Conservation (phyloP, 2,113 vertebrate species). For the Anhinga rufa region DNA sequence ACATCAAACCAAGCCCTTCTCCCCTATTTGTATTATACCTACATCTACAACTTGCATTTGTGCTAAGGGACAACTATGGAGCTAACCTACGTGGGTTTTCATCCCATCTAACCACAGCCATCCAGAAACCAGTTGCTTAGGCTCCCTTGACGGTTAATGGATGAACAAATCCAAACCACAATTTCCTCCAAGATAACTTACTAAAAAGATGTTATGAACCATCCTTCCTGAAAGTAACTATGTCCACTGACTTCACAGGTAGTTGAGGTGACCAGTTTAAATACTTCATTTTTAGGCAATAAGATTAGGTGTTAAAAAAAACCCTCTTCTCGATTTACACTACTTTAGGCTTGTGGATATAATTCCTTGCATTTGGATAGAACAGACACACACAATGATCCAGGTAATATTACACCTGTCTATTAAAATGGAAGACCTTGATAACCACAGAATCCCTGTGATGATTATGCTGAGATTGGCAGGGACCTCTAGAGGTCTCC, state of each 20-base stretch:
- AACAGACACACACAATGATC: neutral
- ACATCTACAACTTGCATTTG: neutral
- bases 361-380: neutral
- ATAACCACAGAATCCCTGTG: neutral
- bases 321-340: neutral
- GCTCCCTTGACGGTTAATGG: neutral
- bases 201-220: neutral
- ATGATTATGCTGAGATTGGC: neutral
- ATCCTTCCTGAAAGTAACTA: neutral
- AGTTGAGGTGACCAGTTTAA: neutral
- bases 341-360: neutral
- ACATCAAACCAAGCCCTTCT: neutral
- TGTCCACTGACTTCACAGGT: neutral
- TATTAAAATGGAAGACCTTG: neutral
- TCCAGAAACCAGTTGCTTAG: neutral
- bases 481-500: neutral
- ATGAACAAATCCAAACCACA: neutral
- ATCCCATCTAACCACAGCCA: neutral
- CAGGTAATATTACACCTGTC: neutral
- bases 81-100: neutral
- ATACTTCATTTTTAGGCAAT: neutral
- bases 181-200: neutral
- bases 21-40: fast-evolving
- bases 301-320: neutral
- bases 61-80: neutral